Base-by-base conservation (phyloP, 2,113 vertebrate genomes). In the Eretmochelys imbricata region DNA sequence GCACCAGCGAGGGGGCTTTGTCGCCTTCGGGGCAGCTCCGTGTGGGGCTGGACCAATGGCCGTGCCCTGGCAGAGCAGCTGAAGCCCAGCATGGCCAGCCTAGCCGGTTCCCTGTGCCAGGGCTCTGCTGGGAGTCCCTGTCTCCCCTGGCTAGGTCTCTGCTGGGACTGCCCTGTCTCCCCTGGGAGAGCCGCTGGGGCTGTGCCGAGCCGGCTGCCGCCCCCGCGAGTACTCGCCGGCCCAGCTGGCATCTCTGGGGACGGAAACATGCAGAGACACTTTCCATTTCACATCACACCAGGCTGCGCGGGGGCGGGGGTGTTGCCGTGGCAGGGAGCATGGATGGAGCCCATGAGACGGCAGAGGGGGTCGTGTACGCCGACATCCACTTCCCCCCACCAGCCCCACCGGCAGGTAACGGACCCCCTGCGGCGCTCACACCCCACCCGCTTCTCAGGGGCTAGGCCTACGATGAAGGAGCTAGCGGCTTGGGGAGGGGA, bases 161-260 rank as follows among this genome's bases (percentile, higher is more conserved):
- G 31, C 22, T 17, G 31, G 62, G 62, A 8, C 35, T 20, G 8
- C 35, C 35, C 57, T 53, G 50, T 42, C 42, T 27, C 62, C 35
- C 65, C 65, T 10, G 65, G n/a, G 55, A 11, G 55, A 59, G 57
- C 11, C 9, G 5, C 57, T 29, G 2, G 25, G 65, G 65, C 65
- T 38, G 35, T 10, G 35, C 35, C 2, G 17, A 38, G 35, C 62
- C 35, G 7, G 7, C 31, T 17, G 14, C 35, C 16, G 31, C 31
- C 62, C 62, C 62, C 35, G 16, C 16, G 4, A 2, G 17, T 4
- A 2, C n/a, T 17, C 17, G 19, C 17, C 19, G 65, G 49, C 46
- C n/a, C 92, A 90, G 94, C 54, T 93, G 93, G 50, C 76, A 80
- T n/a, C 93, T 29, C 85, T 29, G 87, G 96, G 94, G 91, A 85